Base-by-base conservation (phyloP, 2,888 invertebrate species). In the Esperia sulphurella region DNA sequence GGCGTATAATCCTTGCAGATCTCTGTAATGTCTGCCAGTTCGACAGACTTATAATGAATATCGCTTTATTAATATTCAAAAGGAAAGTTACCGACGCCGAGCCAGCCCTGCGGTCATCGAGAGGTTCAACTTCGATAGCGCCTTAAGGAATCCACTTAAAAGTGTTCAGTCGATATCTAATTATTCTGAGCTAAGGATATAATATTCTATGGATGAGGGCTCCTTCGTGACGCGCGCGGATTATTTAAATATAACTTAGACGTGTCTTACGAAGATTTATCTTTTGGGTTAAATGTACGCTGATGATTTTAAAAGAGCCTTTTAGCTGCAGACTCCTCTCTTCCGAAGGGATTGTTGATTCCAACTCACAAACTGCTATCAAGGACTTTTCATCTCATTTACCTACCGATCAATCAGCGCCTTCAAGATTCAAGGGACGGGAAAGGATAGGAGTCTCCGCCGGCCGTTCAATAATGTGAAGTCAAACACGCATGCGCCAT, bases 1-100 rank as follows among this genome's bases (percentile, higher is more conserved):
- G 62, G 63, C 63, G 71, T 74, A 79, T 84, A 84, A 83, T 84
- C 83, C 75, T 76, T 63, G 73, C 75, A 58, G 71, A 76, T 68
- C 72, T 62, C 53, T 63, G 68, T 71, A 76, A 75, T 71, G 61
- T 65, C 74, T 56, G 54, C 63, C 73, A 83, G 68, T 80, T 82
- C 35, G 53, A 55, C 65, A 61, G 65, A 63, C 67, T 72, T 61
- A 61, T 68, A 68, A 70, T 71, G 72, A 75, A 79, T 74, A 69
- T 66, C 68, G 68, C 68, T 71, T 71, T 79, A 83, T 79, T 72
- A 79, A 83, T 82, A 83, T 81, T 79, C 71, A 65, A 61, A 21
- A 54, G 65, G 61, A 67, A 68, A 73, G 58, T 70, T 61, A 45
- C 48, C 48, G 49, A 51, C 21, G n/a, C n/a, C 54, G 48, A 53